Base-by-base conservation (phyloP, 2,113 vertebrate species). In the Hemiprocne comata region DNA sequence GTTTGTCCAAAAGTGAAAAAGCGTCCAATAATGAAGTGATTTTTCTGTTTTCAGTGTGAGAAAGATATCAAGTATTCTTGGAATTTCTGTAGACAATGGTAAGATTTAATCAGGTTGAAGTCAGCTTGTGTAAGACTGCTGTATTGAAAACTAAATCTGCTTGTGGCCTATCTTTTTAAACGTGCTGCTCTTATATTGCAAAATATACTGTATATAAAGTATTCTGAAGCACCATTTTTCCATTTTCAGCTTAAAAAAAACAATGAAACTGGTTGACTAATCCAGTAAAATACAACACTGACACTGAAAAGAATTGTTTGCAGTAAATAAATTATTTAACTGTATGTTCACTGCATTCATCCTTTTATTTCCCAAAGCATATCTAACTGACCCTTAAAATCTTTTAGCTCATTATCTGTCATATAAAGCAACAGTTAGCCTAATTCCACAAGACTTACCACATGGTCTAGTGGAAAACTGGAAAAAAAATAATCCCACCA, bases 71-170 rank as follows among this genome's bases (percentile, higher is more conserved):
- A 99, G 99, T 99, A 98, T 99, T 98, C 99, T 99, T 99, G 99
- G 99, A 98, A 99, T 99, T 99, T 99, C 99, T 99, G 99, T 99
- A 99, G 99, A 99, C 97, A 98, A 99, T 99, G 99, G 99, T 99
- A 99, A 99, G 99, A 99, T 94, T 97, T 96, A 97, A 98, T 98
- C 96, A 98, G 98, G 98, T 98, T 96, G 97, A 97, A 98, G 98
- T 98, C 97, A 98, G 98, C 98, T 98, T 98, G 84, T 76, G 24
- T 79, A 92, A 97, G 96, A 94, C 91, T 75, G 96, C 97, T 97
- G 95, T 96, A 95, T 81, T 95, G 82, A 95, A 97, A 97, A 93
- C 93, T 95, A 95, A 92, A 96, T 97, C 96, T 95, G 91, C 95
- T 94, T 94, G 28, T 97, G 93, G 96, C 95, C 96, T 93, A 82